Conservation (phyloP, 2,113 vertebrate species). For the Taxidea taxus region DNA sequence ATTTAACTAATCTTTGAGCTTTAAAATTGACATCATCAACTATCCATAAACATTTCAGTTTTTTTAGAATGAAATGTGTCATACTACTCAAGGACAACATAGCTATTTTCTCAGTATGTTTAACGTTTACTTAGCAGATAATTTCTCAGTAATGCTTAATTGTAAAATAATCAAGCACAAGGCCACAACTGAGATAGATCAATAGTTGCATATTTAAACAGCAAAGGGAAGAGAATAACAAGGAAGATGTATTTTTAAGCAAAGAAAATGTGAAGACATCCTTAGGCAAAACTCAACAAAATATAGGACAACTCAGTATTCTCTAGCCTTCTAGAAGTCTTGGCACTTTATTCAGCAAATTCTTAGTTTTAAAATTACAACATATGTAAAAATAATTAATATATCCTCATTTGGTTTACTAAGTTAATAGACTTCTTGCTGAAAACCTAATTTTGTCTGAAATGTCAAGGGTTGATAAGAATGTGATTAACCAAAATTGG, state of each 20-base stretch:
- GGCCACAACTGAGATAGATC: background rate
- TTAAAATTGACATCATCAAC: background rate
- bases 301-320: background rate
- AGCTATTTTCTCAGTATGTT: background rate
- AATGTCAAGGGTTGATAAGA: background rate
- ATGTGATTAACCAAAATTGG: background rate
- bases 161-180: constrained; percentile 14
- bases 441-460: constrained; percentile 24
- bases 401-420: background rate
- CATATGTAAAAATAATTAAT: background rate
- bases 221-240: background rate
- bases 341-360: background rate
- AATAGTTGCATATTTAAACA: background rate
- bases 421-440: background rate
- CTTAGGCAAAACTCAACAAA: background rate
- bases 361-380: constrained; percentile 1
- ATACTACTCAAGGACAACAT: background rate
- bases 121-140: background rate
- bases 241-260: constrained; percentile 1
- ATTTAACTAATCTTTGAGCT: background rate
- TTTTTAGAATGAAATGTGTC: background rate
- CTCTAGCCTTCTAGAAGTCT: background rate
- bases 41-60: background rate
- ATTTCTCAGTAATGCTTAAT: constrained; percentile 7
- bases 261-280: background rate